phyloP scores from a whole-genome alignment of 2,888 invertebrate genomes.

The Hirtodrosophila alboralis region DNA sequence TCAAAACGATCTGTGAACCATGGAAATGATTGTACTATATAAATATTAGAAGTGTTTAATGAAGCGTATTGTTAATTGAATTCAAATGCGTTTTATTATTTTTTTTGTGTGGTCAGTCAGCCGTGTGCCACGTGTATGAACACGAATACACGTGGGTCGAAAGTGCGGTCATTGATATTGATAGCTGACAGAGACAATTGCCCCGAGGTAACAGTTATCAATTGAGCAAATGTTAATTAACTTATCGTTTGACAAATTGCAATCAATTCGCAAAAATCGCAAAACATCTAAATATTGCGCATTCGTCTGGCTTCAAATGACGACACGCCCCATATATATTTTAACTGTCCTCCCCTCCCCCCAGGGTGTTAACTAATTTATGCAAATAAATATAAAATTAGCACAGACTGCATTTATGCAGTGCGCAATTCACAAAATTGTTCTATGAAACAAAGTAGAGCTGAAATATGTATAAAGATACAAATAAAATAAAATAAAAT shows the following conservation, averaged over 20 bases:
- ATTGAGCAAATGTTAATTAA: slow-evolving; percentile 35
- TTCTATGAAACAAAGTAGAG: too few relatives aligned
- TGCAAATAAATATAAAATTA: slow-evolving; percentile 13
- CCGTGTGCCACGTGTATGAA: slow-evolving; percentile 23
- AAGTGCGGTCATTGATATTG: slow-evolving; percentile 31
- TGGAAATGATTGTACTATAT: slow-evolving; percentile 15
- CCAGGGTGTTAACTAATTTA: not conserved
- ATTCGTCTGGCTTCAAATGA: slow-evolving; percentile 22
- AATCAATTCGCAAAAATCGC: slow-evolving; percentile 19
- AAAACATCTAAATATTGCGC: slow-evolving; percentile 31
- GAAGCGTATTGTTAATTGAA: slow-evolving; percentile 53
- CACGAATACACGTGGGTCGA: not conserved
- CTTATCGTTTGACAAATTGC: slow-evolving; percentile 28
- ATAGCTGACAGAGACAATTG: slow-evolving; percentile 1
- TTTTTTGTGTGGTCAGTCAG: slow-evolving; percentile 19
- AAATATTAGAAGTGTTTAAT: slow-evolving; percentile 37
- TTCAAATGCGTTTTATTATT: slow-evolving; percentile 17
- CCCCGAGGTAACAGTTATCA: slow-evolving; percentile 17
- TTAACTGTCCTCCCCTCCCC: not conserved
- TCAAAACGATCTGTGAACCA: slow-evolving; percentile 46
- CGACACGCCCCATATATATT: slow-evolving; percentile 6
- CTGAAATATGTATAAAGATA: too few relatives aligned
- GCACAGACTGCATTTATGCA: slow-evolving; percentile 3
- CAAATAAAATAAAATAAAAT: too few relatives aligned
- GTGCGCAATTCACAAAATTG: slow-evolving; percentile 2